Conservation (phyloP, 2,113 vertebrate genomes). For the Mungos mungo region DNA sequence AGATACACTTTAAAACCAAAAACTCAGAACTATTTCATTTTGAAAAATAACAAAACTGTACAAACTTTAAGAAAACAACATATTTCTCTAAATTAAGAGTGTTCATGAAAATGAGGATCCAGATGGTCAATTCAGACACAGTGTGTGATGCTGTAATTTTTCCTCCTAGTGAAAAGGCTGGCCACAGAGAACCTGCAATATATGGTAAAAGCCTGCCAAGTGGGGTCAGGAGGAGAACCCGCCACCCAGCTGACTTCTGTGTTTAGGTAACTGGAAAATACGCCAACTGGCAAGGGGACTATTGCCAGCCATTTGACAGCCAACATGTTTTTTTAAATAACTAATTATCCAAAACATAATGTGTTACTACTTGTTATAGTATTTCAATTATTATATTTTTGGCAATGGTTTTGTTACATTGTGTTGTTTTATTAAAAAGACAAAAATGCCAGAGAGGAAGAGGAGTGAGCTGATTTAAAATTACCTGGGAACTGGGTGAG, state of each 20-base stretch:
- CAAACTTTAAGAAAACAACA: conserved; percentile 70
- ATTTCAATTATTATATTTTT: conserved; percentile 77
- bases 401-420: conserved; percentile 73
- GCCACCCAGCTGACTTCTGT: conserved; percentile 89
- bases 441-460: conserved; percentile 48
- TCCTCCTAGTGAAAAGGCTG: conserved; percentile 91
- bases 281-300: conserved; percentile 81
- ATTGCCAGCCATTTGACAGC: conserved; percentile 82
- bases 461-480: conserved; percentile 25
- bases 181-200: conserved; percentile 91
- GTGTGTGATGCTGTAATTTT: conserved; percentile 81
- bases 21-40: conserved; percentile 55
- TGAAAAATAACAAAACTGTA: conserved; percentile 48
- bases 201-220: conserved; percentile 91
- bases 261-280: conserved; percentile 89
- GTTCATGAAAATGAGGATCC: conserved; percentile 77
- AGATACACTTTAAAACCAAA: conserved; percentile 47
- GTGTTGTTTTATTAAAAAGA: conserved; percentile 67
- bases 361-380: conserved; percentile 81
- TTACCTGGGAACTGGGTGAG: not conserved
- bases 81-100: conserved; percentile 78
- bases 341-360: conserved; percentile 84
- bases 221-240: conserved; percentile 83
- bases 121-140: conserved; percentile 84
- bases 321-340: conserved; percentile 81